Base-by-base conservation (phyloP, 2,888 invertebrate species). In the Drosophila greeni region DNA sequence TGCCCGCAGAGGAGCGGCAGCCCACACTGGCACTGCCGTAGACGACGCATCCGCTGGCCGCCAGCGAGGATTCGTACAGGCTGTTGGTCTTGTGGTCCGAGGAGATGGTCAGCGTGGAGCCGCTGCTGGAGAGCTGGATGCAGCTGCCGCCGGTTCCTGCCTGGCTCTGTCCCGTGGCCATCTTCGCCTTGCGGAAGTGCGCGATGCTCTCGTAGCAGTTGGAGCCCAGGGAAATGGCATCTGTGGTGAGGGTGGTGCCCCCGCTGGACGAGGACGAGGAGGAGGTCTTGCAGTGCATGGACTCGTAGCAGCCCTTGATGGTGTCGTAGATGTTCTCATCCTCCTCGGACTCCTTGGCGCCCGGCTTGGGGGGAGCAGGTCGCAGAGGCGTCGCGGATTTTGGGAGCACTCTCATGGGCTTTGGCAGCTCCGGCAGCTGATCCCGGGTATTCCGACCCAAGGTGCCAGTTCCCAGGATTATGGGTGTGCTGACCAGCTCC, bases 301-400 rank as follows among this genome's bases (percentile, higher is more conserved):
- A 79, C 47, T 89, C 89, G 56, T 88, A 88, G 66, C 86, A 86
- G 33, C 91, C 91, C 76, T 91, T 92, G 65, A 92, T 92, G 1
- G 91, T 91, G 68, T 92, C 92, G 74, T 92, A 92, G 69, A 92
- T 92, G 74, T 92, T 92, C 71, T 92, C 92, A 20, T 88, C 90
- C 18, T 79, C 82, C 39, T 76, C 81, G 16, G 70, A 74, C 14
- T 60, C 68, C 18, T 82, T 65, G 5, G 65, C 57, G 2, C 23
- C 37, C 0, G 76, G 81, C 37, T 75, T 71, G 5, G 74, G 69
- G 0, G 86, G 84, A 9, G 82, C 74, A 4, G 84, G 78, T 5
- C 76, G 77, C 34, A 74, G 49, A 0, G 76, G 78, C 52, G 53
- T 64, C 2, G 84, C 74, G 0, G 86, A 77, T 65, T 85, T 86